Conservation (phyloP, 2,113 vertebrate species). For the Melanerpes aurifrons region DNA sequence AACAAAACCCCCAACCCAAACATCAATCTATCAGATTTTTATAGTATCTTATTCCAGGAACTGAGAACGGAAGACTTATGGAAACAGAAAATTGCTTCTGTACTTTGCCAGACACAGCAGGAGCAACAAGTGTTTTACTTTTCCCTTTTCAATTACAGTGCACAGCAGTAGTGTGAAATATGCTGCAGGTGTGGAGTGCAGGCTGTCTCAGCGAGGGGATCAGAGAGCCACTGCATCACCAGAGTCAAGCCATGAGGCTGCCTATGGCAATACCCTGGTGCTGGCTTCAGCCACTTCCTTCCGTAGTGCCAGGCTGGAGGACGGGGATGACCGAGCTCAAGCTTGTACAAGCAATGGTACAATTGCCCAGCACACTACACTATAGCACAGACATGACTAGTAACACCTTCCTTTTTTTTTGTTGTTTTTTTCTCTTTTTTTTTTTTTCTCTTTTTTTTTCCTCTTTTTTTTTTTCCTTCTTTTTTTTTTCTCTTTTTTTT, state of each 20-base stretch:
- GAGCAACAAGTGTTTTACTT: not conserved
- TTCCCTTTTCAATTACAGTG: not conserved
- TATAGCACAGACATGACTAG: fast-evolving
- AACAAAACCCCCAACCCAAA: not conserved
- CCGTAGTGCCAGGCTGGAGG: not conserved
- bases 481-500: too few relatives aligned
- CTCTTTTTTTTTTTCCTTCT: too few relatives aligned
- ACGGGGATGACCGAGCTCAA: not conserved
- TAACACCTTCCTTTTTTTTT: not conserved
- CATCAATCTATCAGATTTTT: not conserved
- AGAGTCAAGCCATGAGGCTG: not conserved
- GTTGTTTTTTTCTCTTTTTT: too few relatives aligned
- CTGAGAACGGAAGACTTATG: not conserved
- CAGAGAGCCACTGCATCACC: fast-evolving
- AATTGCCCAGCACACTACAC: fast-evolving
- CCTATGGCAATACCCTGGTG: fast-evolving
- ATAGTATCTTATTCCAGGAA: not conserved
- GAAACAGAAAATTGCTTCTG: not conserved
- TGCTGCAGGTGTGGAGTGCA: fast-evolving
- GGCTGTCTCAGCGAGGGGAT: not conserved
- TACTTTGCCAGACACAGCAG: not conserved
- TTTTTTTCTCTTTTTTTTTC: too few relatives aligned
- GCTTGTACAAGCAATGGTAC: not conserved
- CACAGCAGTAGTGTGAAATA: fast-evolving
- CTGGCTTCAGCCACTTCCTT: not conserved